Evolutionary conservation across 2,113 vertebrate species (phyloP), one percentile per base, ranked within the genome.

Genomic region (Amblyornis subalaris): DNA sequence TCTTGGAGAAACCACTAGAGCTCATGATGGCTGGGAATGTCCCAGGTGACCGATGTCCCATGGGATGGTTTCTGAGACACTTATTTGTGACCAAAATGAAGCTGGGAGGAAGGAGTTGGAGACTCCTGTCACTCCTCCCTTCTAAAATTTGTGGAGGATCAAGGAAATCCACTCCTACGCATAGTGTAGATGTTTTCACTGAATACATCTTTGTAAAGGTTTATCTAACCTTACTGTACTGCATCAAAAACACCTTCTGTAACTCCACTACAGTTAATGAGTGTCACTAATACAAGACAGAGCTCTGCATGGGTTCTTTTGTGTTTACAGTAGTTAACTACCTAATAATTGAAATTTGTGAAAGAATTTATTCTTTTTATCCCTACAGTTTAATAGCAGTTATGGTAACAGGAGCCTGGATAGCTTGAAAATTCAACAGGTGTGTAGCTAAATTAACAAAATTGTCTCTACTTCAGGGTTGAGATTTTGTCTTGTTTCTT

Each of bases 321-420:
- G 22, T 95, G 74, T 96, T 97, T 96, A 85, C 71, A 83, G 54
- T 71, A 67, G 47, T 65, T 84, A 94, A 53, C 88, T 64, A 25
- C 13, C 62, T 69, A 77, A 77, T 81, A 93, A 96, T 26, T 91
- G 55, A 81, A 89, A 78, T 85, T 82, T 86, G 23, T 84, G 55
- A 77, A 80, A 91, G 58, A 69, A 58, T 91, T 73, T 82, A 9
- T 81, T 78, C n/a, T 48, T 85, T 93, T 92, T 70, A 76, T 83
- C 77, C 77, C 89, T 71, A 31, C 51, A 71, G 4, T 65, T 90
- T 54, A 85, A 66, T 67, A 36, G n/a, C 25, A 66, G 33, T 48
- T 82, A 20, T 23, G 45, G 40, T 77, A 76, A 58, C 28, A 71
- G 72, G 44, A 74, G 65, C 48, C 38, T 64, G 57, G 58, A 69